These are phyloP conservation scores for Teleiodes luculella DNA, from an alignment of 2,888 invertebrate species.

Conservation along the genomic window DNA sequence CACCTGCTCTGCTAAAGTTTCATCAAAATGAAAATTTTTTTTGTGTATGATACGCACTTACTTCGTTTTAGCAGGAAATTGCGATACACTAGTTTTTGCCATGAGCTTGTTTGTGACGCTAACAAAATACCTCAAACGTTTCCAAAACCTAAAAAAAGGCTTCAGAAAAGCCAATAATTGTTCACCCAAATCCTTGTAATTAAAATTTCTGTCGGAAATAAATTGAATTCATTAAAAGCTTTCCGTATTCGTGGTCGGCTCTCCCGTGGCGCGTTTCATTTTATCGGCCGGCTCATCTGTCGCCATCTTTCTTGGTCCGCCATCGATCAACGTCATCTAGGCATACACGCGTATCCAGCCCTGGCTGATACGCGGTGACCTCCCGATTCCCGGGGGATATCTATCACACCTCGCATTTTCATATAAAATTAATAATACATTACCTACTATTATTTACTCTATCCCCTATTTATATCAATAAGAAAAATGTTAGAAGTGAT, in stretches of 20 bases:
- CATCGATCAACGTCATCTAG: constrained; percentile 16
- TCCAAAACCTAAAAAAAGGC: too few relatives aligned
- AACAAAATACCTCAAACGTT: too few relatives aligned
- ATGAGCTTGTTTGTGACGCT: too few relatives aligned
- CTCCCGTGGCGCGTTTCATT: neutral
- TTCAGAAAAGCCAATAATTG: neutral
- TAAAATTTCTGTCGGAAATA: neutral
- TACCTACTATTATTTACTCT: too few relatives aligned
- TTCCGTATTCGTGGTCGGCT: neutral
- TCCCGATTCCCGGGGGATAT: neutral
- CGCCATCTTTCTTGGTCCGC: constrained; percentile 6
- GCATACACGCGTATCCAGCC: constrained; percentile 8
- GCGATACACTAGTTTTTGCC: too few relatives aligned
- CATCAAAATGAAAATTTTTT: too few relatives aligned
- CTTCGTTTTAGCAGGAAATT: too few relatives aligned
- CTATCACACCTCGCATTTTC: neutral
- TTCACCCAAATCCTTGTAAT: neutral
- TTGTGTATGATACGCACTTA: too few relatives aligned
- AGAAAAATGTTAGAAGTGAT: constrained; percentile 11
- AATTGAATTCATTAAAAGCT: constrained; percentile 5
- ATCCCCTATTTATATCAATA: neutral
- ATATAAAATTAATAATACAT: constrained; percentile 1
- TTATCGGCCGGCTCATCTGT: constrained; percentile 1
- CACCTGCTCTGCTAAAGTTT: too few relatives aligned
- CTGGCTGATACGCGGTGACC: constrained; percentile 10